These are phyloP conservation scores for Poecile montanus DNA, from an alignment of 2,797 vertebrate genomes.

Conservation along the genomic window DNA sequence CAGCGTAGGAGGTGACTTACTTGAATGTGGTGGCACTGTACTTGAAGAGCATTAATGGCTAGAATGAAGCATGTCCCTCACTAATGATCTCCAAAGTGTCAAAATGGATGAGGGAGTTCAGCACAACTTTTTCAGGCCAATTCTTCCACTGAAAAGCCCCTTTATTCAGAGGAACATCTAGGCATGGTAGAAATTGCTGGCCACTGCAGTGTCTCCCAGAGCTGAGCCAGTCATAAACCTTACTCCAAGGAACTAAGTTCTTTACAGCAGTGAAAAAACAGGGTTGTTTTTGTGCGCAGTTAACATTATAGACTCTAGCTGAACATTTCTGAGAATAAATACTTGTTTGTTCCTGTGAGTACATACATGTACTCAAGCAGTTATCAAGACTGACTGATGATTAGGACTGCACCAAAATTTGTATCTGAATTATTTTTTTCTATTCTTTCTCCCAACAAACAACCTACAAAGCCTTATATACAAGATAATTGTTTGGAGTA, in stretches of 20 bases:
- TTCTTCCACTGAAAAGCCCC: not conserved
- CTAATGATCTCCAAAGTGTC: not conserved
- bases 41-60: not conserved
- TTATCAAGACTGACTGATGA: not conserved
- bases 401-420: not conserved
- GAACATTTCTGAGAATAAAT: not conserved
- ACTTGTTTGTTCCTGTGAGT: not conserved
- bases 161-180: not conserved
- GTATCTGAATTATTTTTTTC: not conserved
- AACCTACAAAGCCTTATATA: not conserved
- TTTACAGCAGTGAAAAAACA: not conserved
- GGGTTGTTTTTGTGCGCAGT: accelerated
- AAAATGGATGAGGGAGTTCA: not conserved
- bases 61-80: not conserved
- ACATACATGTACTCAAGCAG: not conserved
- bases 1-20: not conserved
- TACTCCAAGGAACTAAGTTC: accelerated
- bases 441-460: not conserved
- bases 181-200: not conserved
- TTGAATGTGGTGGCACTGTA: not conserved
- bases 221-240: not conserved
- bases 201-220: not conserved
- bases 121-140: not conserved
- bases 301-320: not conserved
- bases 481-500: not conserved